Evolutionary conservation across 1,140 invertebrate species (phyloP).

Genomic region (Drosophila pectinifera): DNA sequence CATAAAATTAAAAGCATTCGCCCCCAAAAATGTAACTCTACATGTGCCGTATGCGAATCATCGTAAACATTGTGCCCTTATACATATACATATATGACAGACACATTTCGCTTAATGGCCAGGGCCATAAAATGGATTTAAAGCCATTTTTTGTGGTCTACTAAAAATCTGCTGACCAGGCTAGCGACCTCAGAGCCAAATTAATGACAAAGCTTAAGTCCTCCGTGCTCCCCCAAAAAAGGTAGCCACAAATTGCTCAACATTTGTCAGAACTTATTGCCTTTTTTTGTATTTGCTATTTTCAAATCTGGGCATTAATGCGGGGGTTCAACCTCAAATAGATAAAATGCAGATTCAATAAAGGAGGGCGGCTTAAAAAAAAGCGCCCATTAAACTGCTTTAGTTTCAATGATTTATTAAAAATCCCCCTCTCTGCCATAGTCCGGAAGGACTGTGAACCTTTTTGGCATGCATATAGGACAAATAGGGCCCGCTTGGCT

Average conservation of each 20-base stretch:
- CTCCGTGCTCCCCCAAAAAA: constrained; percentile 8
- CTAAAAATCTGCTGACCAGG: constrained; percentile 67
- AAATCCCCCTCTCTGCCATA: constrained; percentile 41
- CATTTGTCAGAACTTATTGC: constrained; percentile 39
- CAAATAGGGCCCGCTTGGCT: constrained; percentile 66
- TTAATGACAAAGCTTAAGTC: constrained; percentile 73
- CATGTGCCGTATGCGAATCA: constrained; percentile 42
- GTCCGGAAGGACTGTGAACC: constrained; percentile 3
- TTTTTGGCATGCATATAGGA: constrained; percentile 65
- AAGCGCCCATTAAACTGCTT: constrained; percentile 21
- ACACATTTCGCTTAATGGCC: constrained; percentile 60
- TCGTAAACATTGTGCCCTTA: constrained; percentile 27
- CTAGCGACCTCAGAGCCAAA: constrained; percentile 58
- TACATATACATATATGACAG: constrained; percentile 31
- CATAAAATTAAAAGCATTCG: constrained; percentile 30
- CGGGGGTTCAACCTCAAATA: constrained; percentile 13
- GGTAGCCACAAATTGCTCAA: constrained; percentile 44
- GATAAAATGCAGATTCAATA: constrained; percentile 73
- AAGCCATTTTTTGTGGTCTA: constrained; percentile 73
- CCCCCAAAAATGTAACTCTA: constrained; percentile 15
- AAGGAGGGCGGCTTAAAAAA: constrained; percentile 21
- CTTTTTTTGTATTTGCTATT: constrained; percentile 16
- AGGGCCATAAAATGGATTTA: constrained; percentile 74
- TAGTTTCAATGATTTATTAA: constrained; percentile 62
- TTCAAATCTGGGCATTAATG: constrained; percentile 61